These are phyloP conservation scores for Tiphia femorata DNA, from an alignment of 2,888 invertebrate species.

Conservation along the genomic window DNA sequence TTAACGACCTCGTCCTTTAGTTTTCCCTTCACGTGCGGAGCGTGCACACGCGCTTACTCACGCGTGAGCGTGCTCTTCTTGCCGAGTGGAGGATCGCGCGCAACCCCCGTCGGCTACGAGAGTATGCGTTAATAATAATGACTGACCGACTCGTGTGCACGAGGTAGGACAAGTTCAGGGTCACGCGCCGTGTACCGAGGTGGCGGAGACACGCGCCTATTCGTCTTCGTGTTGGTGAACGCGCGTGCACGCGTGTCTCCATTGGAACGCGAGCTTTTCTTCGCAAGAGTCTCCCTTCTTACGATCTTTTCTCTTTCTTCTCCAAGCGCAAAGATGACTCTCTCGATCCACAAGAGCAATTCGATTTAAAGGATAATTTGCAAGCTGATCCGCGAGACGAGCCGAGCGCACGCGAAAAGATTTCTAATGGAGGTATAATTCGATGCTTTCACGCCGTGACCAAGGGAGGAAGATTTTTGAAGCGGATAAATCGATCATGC, in stretches of 20 bases:
- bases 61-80: constrained; percentile 5
- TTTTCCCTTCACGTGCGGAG: background rate
- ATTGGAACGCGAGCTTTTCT: too few relatives aligned
- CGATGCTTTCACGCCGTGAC: too few relatives aligned
- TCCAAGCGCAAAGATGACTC: too few relatives aligned
- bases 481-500: too few relatives aligned
- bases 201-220: constrained; percentile 7
- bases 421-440: too few relatives aligned
- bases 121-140: constrained; percentile 58
- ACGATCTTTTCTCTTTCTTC: too few relatives aligned
- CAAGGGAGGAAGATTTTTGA: too few relatives aligned
- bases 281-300: constrained; percentile 2
- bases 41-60: constrained; percentile 10
- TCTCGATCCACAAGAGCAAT: too few relatives aligned
- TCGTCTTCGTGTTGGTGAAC: constrained; percentile 32
- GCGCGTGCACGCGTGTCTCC: constrained; percentile 37
- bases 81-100: background rate
- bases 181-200: constrained; percentile 51
- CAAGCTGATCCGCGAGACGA: too few relatives aligned
- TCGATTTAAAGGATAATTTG: too few relatives aligned
- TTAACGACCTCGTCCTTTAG: too few relatives aligned
- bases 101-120: background rate
- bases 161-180: constrained; percentile 64
- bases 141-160: constrained; percentile 52
- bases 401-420: too few relatives aligned